phyloP scores from a whole-genome alignment of 2,888 invertebrate genomes.

The Sinelater perroti region DNA sequence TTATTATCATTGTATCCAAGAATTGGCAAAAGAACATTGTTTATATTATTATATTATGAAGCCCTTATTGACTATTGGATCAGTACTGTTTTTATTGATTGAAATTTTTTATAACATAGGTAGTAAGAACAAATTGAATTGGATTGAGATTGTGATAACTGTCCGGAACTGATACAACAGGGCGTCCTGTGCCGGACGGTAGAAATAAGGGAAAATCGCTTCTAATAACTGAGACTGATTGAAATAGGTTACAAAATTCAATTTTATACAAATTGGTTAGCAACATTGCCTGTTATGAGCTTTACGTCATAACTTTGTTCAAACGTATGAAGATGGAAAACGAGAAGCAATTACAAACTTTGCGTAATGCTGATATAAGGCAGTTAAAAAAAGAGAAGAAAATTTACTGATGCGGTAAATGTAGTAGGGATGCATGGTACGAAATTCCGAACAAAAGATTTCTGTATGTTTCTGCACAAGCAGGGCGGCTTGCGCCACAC shows the following conservation, averaged over 20 bases:
- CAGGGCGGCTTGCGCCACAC: constrained; percentile 19
- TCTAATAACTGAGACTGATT: constrained; percentile 30
- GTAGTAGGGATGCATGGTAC: too few relatives aligned
- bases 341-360: neutral
- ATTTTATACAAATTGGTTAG: constrained; percentile 1
- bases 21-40: constrained; percentile 8
- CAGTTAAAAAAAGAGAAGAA: neutral
- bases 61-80: constrained; percentile 12
- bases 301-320: too few relatives aligned
- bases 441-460: constrained; percentile 32
- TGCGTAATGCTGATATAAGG: neutral
- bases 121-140: constrained; percentile 19
- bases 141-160: constrained; percentile 23
- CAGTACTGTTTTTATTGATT: constrained; percentile 22
- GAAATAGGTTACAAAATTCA: constrained; percentile 27
- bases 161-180: too few relatives aligned
- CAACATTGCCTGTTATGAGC: neutral
- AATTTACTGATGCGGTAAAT: constrained; percentile 5
- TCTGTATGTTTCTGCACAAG: constrained; percentile 33
- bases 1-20: constrained; percentile 3
- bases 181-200: constrained; percentile 9
- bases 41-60: constrained; percentile 17
- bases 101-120: constrained; percentile 20
- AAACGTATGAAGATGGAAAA: too few relatives aligned
- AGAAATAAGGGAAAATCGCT: constrained; percentile 8